phyloP scores from a whole-genome alignment of 2,113 vertebrate genomes.

The Lethenteron reissneri region DNA sequence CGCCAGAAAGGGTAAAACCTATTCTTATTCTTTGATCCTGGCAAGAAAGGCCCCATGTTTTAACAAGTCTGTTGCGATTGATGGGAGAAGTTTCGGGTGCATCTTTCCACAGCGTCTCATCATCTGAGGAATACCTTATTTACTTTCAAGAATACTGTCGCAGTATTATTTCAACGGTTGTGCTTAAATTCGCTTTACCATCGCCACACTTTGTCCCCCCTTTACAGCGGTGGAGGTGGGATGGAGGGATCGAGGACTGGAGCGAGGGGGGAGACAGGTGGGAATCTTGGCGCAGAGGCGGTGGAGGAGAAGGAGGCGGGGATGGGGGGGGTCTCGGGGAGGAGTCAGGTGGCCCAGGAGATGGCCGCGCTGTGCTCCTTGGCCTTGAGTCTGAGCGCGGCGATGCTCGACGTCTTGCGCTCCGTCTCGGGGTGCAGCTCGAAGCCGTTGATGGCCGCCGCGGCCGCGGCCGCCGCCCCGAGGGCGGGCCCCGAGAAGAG shows the following conservation, averaged over 20 bases:
- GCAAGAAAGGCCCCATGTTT: too few relatives aligned
- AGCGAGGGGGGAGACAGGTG: neutral
- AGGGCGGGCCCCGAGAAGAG: constrained; percentile 1
- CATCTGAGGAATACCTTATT: too few relatives aligned
- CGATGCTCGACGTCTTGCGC: constrained; percentile 93
- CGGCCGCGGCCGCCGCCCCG: constrained; percentile 24
- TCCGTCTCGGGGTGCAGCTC: constrained; percentile 85
- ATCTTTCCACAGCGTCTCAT: too few relatives aligned
- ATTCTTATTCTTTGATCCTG: too few relatives aligned
- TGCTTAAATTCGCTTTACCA: too few relatives aligned
- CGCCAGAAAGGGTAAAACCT: too few relatives aligned
- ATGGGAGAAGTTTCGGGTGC: too few relatives aligned
- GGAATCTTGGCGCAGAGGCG: neutral
- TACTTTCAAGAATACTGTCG: too few relatives aligned
- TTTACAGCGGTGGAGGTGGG: neutral
- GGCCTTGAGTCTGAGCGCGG: constrained; percentile 85
- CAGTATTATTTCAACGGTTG: too few relatives aligned
- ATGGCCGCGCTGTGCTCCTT: constrained; percentile 99
- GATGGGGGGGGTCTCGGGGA: neutral
- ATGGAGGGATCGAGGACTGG: neutral
- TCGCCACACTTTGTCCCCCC: too few relatives aligned
- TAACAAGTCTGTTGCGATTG: too few relatives aligned
- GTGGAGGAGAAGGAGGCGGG: neutral
- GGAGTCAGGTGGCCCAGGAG: constrained; percentile 70
- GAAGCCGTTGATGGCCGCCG: constrained; percentile 53